phyloP scores from a whole-genome alignment of 2,888 invertebrate species.

The Spodoptera exigua region DNA sequence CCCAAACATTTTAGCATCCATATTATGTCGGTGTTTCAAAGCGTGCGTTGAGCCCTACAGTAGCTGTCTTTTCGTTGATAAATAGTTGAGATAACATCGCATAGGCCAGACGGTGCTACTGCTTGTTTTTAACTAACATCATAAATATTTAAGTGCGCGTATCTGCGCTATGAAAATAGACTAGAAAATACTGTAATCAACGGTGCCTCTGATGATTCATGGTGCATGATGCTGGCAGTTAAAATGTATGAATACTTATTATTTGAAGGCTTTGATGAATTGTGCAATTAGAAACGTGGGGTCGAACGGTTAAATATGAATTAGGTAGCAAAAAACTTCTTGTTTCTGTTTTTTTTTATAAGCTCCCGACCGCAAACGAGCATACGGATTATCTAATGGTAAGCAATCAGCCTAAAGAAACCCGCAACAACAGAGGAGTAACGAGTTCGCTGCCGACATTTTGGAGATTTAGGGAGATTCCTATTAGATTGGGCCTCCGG shows the following conservation, averaged over 20 bases:
- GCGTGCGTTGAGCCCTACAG: constrained; percentile 46
- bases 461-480: no score
- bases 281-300: not conserved
- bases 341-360: no score
- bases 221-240: constrained; percentile 1
- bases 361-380: no score
- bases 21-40: constrained; percentile 39
- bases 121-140: constrained; percentile 49
- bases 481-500: no score
- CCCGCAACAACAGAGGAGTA: no score
- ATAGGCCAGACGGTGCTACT: constrained; percentile 23
- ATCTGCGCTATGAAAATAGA: constrained; percentile 49
- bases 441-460: no score
- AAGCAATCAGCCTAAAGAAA: no score
- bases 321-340: no score
- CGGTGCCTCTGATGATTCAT: constrained; percentile 33
- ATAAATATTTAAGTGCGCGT: constrained; percentile 54
- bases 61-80: constrained; percentile 48
- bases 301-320: no score
- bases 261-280: constrained; percentile 3
- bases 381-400: no score
- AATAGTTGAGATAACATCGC: constrained; percentile 51
- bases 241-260: constrained; percentile 14
- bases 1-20: constrained; percentile 11
- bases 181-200: constrained; percentile 42